Base-by-base conservation (phyloP, 2,888 invertebrate species). In the Macrosiphum euphorbiae region DNA sequence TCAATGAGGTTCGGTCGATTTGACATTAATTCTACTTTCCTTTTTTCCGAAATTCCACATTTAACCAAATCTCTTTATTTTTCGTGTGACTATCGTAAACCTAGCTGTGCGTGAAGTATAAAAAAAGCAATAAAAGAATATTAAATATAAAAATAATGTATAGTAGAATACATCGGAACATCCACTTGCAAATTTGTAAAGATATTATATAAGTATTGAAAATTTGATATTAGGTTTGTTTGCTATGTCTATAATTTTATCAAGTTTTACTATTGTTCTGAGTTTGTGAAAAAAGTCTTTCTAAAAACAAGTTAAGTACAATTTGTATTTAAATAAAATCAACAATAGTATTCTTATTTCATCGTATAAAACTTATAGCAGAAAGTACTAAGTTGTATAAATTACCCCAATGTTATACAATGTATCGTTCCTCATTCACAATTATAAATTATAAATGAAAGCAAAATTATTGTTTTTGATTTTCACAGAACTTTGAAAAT, bases 1-100 rank as follows among this genome's bases (percentile, higher is more conserved):
- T 92, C 92, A 67, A 67, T 88, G 88, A 28, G 41, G 35, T 88
- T 52, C 88, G 92, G 92, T 92, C 88, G 88, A 92, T 78, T 92
- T 41, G 92, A 67, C 87, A 92, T 92, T 88, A 88, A 88, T 92
- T 88, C 50, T 50, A 28, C 67, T 92, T 88, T 28, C 50, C 10
- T 52, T 92, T 44, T 52, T 52, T 24, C 41, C 41, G 35, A 61
- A 67, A 87, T 88, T 92, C 47, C 10, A 67, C 24, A 52, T 92
- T 52, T 88, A 88, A 92, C 67, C 44, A 20, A 90, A 41, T 52
- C 50, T 41, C 26, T 52, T 90, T 61, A 50, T 92, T 35, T 58
- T 24, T 85, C 47, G 2, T 4, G 47, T 1, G 24, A 91, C 44
- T 61, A 58, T 87, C 67, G 67, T 28, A 35, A 92, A 85, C 55